phyloP scores from a whole-genome alignment of 2,888 invertebrate species.

The Blera fallax region DNA sequence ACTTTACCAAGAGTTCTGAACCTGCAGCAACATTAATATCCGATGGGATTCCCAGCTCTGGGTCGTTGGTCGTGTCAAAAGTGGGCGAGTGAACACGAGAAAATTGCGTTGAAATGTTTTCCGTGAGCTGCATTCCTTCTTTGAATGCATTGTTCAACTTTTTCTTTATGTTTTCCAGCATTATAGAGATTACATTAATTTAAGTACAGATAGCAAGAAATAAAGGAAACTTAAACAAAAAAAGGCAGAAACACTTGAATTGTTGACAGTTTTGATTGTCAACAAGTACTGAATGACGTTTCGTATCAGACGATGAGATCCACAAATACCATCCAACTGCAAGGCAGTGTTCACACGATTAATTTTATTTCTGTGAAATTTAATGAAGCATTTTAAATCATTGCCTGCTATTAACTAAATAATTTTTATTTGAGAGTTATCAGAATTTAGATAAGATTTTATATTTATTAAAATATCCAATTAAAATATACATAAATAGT shows the following conservation, averaged over 20 bases:
- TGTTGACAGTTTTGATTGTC: conserved; percentile 30
- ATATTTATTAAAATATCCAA: too few species aligned
- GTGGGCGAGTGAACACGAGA: conserved; percentile 75
- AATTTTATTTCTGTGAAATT: too few species aligned
- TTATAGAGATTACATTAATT: conserved; percentile 71
- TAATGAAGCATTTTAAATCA: too few species aligned
- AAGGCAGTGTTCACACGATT: conserved; percentile 5
- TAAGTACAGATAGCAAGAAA: conserved; percentile 4
- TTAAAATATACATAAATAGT: too few species aligned
- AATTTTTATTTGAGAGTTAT: too few species aligned
- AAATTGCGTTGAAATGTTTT: conserved; percentile 79
- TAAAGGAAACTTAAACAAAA: neutral
- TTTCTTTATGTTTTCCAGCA: conserved; percentile 82
- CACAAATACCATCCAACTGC: conserved; percentile 5
- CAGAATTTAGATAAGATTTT: too few species aligned
- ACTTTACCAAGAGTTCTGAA: conserved; percentile 85
- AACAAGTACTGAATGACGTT: conserved; percentile 21
- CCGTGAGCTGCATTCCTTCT: conserved; percentile 81
- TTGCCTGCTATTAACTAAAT: too few species aligned
- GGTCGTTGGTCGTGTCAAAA: conserved; percentile 65
- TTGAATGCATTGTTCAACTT: conserved; percentile 82
- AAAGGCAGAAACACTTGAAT: neutral
- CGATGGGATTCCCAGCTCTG: conserved; percentile 75
- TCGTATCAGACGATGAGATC: conserved; percentile 34
- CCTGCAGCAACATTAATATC: conserved; percentile 84